Evolutionary conservation across 2,113 vertebrate species (phyloP).

Genomic region (Amphilophus citrinellus): DNA sequence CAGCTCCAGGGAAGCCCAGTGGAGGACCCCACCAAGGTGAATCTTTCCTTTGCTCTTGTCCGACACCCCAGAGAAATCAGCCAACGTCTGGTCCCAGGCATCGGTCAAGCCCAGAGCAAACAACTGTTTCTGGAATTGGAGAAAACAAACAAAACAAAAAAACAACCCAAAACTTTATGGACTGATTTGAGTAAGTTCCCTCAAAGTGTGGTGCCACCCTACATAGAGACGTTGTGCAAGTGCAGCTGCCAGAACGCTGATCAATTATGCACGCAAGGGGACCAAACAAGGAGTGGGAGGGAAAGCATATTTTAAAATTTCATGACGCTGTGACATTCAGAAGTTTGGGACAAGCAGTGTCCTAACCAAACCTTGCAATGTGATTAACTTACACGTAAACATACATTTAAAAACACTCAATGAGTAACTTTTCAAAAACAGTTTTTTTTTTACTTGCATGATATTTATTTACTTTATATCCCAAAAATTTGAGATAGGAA

Average conservation of each 20-base stretch:
- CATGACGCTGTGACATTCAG: constrained; percentile 63
- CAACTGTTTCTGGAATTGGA: constrained; percentile 62
- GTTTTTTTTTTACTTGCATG: background rate
- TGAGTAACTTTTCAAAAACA: constrained; percentile 40
- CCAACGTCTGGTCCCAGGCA: constrained; percentile 65
- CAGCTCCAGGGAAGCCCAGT: constrained; percentile 76
- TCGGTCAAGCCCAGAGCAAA: constrained; percentile 69
- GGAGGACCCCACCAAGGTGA: constrained; percentile 66
- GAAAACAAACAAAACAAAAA: constrained; percentile 28
- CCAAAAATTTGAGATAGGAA: constrained; percentile 36
- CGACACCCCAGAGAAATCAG: constrained; percentile 68
- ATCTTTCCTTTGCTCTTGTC: constrained; percentile 51
- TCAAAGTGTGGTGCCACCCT: background rate
- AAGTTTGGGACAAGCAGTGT: constrained; percentile 3
- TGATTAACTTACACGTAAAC: constrained; percentile 35
- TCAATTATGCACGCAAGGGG: constrained; percentile 65
- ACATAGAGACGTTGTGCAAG: constrained; percentile 2
- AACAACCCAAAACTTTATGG: background rate
- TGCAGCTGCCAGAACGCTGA: constrained; percentile 41
- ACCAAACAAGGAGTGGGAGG: constrained; percentile 46
- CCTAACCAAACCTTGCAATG: background rate
- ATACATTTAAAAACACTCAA: constrained; percentile 21
- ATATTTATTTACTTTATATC: constrained; percentile 57
- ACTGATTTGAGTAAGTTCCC: background rate
- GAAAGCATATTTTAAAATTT: constrained; percentile 59